phyloP scores from a whole-genome alignment of 2,888 invertebrate species.

The Drepanosiphum platanoidis region DNA sequence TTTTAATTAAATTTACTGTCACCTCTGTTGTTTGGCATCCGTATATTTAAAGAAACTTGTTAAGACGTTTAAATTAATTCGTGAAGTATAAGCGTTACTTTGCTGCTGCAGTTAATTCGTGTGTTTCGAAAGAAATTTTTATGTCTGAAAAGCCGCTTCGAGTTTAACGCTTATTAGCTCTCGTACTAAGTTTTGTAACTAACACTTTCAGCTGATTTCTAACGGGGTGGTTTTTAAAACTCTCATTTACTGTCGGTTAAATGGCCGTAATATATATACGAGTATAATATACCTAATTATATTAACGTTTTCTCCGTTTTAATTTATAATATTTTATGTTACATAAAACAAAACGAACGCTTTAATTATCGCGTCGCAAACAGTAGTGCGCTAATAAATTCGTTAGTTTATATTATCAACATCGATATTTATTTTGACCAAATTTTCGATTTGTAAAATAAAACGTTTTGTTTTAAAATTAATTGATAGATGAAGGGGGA shows the following conservation, averaged over 20 bases:
- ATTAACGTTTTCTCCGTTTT: background rate
- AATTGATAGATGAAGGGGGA: no score
- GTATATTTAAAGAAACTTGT: slow-evolving; percentile 32
- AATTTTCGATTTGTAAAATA: no score
- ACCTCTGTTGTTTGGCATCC: background rate
- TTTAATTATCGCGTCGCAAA: no score
- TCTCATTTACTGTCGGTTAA: background rate
- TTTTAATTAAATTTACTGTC: slow-evolving; percentile 47
- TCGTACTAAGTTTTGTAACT: slow-evolving; percentile 2
- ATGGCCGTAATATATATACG: background rate
- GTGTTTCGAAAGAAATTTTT: slow-evolving; percentile 13
- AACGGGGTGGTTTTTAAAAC: background rate
- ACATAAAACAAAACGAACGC: no score
- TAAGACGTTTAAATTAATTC: slow-evolving; percentile 44
- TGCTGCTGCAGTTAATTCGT: background rate
- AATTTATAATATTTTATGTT: background rate
- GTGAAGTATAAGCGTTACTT: background rate
- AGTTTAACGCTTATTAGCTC: slow-evolving; percentile 24
- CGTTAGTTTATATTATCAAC: no score
- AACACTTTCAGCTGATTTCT: background rate
- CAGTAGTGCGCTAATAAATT: no score
- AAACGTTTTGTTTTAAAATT: no score
- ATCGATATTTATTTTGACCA: no score
- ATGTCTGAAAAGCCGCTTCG: slow-evolving; percentile 9
- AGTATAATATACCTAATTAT: background rate